Evolutionary conservation across 2,113 vertebrate species (phyloP), one percentile per base, ranked within the genome.

Genomic region (Equus quagga): DNA sequence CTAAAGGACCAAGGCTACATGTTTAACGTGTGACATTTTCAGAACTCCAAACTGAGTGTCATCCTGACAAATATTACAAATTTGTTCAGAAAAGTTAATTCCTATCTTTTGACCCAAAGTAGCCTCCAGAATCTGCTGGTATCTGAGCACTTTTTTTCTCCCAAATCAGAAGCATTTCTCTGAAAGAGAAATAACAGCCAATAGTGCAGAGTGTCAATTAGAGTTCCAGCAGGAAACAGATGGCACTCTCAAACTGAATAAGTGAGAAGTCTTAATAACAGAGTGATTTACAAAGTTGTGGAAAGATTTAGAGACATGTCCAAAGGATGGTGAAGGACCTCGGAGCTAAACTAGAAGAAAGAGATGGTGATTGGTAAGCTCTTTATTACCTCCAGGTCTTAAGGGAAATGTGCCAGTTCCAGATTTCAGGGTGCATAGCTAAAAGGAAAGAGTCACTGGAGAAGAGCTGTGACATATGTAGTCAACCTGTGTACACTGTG

Each of bases 211-310:
- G 11, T 70, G 56, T 62, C 58, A 24, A 3, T 83, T 33, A 70
- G 88, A 76, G 73, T 76, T 85, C 51, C 65, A 84, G 54, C 69
- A 78, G 91, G 65, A 96, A 96, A 72, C 73, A 70, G 70, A 54
- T 73, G 92, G 70, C 36, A 19, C 19, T 60, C 24, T 64, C 58
- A 56, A 58, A 44, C 36, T 36, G 36, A 94, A 8, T 13, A n/a
- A 58, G 44, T 70, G n/a, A 95, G 41, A n/a, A 54, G 12, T 54
- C 56, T 83, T 54, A 67, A 51, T 23, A 41, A 82, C 69, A 96
- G 44, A 56, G 75, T 58, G 23, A 65, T 49, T 36, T 83, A 41
- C 28, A 24, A 23, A 41, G 28, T 13, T 56, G 69, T 36, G 31
- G 31, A 64, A 72, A 83, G 44, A 89, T 23, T 86, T 56, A 58